These are phyloP conservation scores for Acipenser ruthenus DNA, from an alignment of 2,797 vertebrate species.

Conservation along the genomic window DNA sequence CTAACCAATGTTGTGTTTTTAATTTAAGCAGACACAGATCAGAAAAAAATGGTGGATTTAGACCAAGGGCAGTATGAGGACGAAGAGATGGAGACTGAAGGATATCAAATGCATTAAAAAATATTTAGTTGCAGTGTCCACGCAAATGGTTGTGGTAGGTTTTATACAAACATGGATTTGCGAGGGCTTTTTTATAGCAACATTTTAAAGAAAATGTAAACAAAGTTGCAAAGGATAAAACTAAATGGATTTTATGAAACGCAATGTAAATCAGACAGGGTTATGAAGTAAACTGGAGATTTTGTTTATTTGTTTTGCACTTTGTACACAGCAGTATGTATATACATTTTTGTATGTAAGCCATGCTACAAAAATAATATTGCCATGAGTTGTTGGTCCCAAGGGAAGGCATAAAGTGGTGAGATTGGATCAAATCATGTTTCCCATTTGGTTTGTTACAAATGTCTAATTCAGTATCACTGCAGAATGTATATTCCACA, in stretches of 20 bases:
- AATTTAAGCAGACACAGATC: not conserved
- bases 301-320: constrained; percentile 13
- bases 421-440: no score
- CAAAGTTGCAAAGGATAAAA: not conserved
- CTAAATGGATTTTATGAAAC: constrained; percentile 8
- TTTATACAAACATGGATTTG: not conserved
- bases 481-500: no score
- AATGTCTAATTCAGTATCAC: no score
- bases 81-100: not conserved
- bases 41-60: not conserved
- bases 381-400: no score
- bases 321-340: constrained; percentile 36
- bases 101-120: not conserved
- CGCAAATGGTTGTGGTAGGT: not conserved
- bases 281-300: not conserved
- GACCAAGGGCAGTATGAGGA: not conserved
- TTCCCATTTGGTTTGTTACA: not conserved
- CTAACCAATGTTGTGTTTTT: no score
- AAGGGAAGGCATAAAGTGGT: no score
- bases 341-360: not conserved
- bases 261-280: constrained; percentile 16
- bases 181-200: not conserved
- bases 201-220: not conserved
- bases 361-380: not conserved
- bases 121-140: not conserved